Evolutionary conservation across 2,113 vertebrate species (phyloP), one percentile per base, ranked within the genome.

Genomic region (Cyrtonyx montezumae): DNA sequence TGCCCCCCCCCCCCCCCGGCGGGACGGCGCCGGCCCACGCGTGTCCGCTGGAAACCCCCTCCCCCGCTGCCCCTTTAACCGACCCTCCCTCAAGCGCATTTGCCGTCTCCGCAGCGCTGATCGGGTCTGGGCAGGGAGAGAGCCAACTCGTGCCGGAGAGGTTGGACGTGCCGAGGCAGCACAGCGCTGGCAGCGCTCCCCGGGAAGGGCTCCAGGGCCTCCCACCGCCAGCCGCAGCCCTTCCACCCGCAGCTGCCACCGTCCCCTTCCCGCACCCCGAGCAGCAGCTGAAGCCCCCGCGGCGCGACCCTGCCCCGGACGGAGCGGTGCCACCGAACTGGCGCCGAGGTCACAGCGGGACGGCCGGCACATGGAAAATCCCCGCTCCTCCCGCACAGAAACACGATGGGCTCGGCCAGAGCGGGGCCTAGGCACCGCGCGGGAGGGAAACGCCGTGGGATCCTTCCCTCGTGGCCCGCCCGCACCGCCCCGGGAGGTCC

Each of bases 361-460:
- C 58, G 49, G 67, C 90, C 53, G 53, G 85, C 88, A 79, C 82
- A 95, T 91, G 95, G 95, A 96, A 96, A 96, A 95, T 93, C 88
- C 94, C 95, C 73, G 91, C 76, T 91, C 94, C 88, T 90, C 85
- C 91, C 49, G 63, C 79, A 23, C 92, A 85, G 65, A 93, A 96
- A 94, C 94, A 88, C 88, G 91, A 86, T 91, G 94, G 91, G 91
- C 85, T 94, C 82, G 88, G 75, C 85, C 62, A 87, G 87, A 94
- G 46, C 69, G 69, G 90, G 84, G 78, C 81, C 53, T 28, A 65
- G 46, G 87, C 61, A n/a, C 87, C 32, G 61, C 59, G 88, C 61
- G 34, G 89, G 89, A 84, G 93, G 66, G 70, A 62, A 92, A 88
- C 87, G 78, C 53, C 26, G 53, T 9, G 53, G 53, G 53, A 30